Conservation (phyloP, 2,113 vertebrate genomes). For the Boulengeromyrus knoepffleri region DNA sequence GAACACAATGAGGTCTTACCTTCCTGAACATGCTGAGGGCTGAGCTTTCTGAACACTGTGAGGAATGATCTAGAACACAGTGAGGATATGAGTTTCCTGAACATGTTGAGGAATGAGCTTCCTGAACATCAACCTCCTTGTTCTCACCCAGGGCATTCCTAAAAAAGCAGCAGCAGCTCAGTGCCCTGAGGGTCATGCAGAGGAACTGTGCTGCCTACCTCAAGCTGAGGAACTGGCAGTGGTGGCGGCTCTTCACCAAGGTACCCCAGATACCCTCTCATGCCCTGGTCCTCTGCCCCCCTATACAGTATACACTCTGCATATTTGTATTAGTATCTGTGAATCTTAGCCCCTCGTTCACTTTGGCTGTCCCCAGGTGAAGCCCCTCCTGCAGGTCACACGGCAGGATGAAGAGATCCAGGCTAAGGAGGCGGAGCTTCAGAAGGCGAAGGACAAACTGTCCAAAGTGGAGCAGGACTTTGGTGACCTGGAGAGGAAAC, state of each 20-base stretch:
- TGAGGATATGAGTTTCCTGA: not conserved
- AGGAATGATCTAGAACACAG: not conserved
- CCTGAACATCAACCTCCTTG: not conserved
- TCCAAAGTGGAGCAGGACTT: constrained; percentile 62
- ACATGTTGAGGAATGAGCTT: not conserved
- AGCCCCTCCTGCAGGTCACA: constrained; percentile 82
- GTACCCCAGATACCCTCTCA: constrained; percentile 39
- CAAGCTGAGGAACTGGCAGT: constrained; percentile 86
- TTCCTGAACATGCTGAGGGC: not conserved
- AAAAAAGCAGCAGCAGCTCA: constrained; percentile 83
- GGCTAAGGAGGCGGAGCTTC: constrained; percentile 65
- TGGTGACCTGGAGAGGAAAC: constrained; percentile 66
- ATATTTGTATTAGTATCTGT: not conserved
- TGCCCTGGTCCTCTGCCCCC: not conserved
- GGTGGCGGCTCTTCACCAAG: constrained; percentile 89
- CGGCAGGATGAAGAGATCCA: constrained; percentile 87
- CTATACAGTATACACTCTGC: not conserved
- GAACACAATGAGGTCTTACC: not conserved
- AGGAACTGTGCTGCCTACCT: constrained; percentile 86
- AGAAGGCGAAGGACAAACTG: constrained; percentile 74
- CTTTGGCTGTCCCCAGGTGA: constrained; percentile 59
- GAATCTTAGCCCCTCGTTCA: not conserved
- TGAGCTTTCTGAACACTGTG: not conserved
- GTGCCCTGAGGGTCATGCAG: constrained; percentile 80
- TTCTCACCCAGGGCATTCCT: constrained; percentile 62